These are phyloP conservation scores for Embidobia sp. DNA, from an alignment of 2,888 invertebrate genomes.

Conservation along the genomic window DNA sequence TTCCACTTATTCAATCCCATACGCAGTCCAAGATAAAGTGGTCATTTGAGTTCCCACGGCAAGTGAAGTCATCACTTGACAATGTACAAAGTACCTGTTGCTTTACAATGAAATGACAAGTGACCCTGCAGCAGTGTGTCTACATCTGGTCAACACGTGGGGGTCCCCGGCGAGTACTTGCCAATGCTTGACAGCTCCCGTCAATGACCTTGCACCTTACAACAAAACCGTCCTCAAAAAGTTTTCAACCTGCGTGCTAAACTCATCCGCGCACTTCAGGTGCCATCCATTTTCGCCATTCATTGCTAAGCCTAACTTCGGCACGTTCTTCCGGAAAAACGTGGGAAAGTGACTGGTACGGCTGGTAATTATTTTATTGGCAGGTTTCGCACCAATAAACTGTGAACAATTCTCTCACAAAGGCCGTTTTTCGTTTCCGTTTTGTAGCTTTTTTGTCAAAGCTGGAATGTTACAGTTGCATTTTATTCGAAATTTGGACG, in stretches of 20 bases:
- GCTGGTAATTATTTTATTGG: conserved; percentile 77
- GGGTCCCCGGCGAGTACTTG: conserved; percentile 17
- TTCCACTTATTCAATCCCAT: conserved; percentile 42
- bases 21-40: conserved; percentile 44
- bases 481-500: too few relatives aligned
- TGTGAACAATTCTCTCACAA: too few relatives aligned
- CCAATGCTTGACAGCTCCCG: conserved; percentile 14
- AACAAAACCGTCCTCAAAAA: conserved; percentile 13
- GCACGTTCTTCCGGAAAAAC: conserved; percentile 66
- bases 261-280: conserved; percentile 62
- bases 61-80: conserved; percentile 58
- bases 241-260: conserved; percentile 20
- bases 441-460: too few relatives aligned
- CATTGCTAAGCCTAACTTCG: conserved; percentile 63
- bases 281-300: conserved; percentile 46
- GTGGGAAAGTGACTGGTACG: conserved; percentile 72
- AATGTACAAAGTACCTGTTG: conserved; percentile 60
- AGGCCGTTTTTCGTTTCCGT: too few relatives aligned
- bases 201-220: conserved; percentile 41
- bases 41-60: conserved; percentile 53
- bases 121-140: conserved; percentile 55
- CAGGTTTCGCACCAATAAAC: too few relatives aligned
- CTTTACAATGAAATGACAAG: conserved; percentile 59
- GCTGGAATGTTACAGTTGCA: too few relatives aligned
- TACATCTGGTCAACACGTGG: conserved; percentile 56